A percentile compares a stretch with the other conserved stretches of the same genome.
These are phyloP conservation scores for Sebastes fasciatus DNA, from an alignment of 2,113 vertebrate genomes.

Conservation along the genomic window DNA sequence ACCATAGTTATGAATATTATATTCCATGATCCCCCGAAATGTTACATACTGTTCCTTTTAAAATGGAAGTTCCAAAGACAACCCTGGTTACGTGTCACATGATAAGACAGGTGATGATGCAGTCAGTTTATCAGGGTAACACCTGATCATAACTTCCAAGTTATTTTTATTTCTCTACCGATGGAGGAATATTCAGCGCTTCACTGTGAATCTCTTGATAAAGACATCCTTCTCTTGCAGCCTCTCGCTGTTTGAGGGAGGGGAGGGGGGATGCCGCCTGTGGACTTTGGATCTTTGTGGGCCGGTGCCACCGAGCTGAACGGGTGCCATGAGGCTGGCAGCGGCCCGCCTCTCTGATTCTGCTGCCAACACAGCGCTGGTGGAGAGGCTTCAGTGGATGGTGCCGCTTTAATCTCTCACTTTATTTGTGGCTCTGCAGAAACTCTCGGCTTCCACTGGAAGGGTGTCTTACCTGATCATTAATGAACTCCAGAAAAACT, in stretches of 20 bases:
- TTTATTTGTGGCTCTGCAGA: slow-evolving; percentile 48
- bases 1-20: too few relatives aligned
- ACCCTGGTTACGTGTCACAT: neutral
- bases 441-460: slow-evolving; percentile 23
- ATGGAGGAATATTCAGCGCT: slow-evolving; percentile 23
- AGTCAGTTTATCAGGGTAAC: neutral
- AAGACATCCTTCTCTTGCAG: slow-evolving; percentile 13
- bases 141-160: neutral
- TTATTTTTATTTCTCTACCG: neutral
- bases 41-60: too few relatives aligned
- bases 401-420: slow-evolving; percentile 52
- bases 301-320: slow-evolving; percentile 49
- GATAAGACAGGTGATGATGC: neutral
- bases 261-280: neutral
- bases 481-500: slow-evolving; percentile 25
- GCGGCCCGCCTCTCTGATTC: slow-evolving; percentile 45
- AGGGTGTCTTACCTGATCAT: slow-evolving; percentile 59
- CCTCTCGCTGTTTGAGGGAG: neutral
- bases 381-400: slow-evolving; percentile 49
- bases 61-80: neutral
- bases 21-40: too few relatives aligned
- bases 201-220: slow-evolving; percentile 36
- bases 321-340: slow-evolving; percentile 61
- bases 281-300: slow-evolving; percentile 42
- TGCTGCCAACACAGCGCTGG: slow-evolving; percentile 63